These are phyloP conservation scores for Pseudomugil tenellus DNA, from an alignment of 2,797 vertebrate genomes.

Conservation along the genomic window DNA sequence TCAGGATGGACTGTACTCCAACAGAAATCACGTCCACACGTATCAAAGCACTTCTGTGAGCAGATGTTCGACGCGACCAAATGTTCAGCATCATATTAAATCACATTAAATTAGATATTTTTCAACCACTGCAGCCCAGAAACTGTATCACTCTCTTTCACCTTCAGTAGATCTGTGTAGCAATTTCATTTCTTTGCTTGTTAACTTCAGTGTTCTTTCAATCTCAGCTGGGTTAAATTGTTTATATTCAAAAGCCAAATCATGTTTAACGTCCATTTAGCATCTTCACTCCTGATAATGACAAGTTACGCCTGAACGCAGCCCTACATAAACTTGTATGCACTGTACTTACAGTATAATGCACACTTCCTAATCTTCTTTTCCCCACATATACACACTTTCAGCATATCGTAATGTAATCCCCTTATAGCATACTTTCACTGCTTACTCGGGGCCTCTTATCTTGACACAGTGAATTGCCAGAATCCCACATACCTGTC, in stretches of 20 bases:
- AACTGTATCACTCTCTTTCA: neutral
- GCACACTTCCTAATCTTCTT: neutral
- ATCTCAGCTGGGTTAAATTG: neutral
- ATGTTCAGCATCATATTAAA: neutral
- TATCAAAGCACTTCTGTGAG: neutral
- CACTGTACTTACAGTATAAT: slow-evolving; percentile 13
- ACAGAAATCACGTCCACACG: too few species aligned
- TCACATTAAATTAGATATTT: neutral
- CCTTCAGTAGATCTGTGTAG: neutral
- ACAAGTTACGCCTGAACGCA: neutral
- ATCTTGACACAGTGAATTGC: slow-evolving; percentile 57
- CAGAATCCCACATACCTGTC: slow-evolving; percentile 53
- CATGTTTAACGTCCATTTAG: neutral
- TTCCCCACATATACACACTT: slow-evolving; percentile 9
- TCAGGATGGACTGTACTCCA: too few species aligned
- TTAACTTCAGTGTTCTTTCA: neutral
- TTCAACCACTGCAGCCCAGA: neutral
- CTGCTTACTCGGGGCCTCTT: slow-evolving; percentile 64
- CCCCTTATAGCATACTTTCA: slow-evolving; percentile 52
- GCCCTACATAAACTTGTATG: neutral
- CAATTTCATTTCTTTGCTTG: too few species aligned
- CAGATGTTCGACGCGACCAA: neutral
- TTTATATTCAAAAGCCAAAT: neutral
- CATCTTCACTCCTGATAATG: neutral
- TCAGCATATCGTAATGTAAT: slow-evolving; percentile 54